phyloP scores from a whole-genome alignment of 2,888 invertebrate species.

The Andrena camellia region DNA sequence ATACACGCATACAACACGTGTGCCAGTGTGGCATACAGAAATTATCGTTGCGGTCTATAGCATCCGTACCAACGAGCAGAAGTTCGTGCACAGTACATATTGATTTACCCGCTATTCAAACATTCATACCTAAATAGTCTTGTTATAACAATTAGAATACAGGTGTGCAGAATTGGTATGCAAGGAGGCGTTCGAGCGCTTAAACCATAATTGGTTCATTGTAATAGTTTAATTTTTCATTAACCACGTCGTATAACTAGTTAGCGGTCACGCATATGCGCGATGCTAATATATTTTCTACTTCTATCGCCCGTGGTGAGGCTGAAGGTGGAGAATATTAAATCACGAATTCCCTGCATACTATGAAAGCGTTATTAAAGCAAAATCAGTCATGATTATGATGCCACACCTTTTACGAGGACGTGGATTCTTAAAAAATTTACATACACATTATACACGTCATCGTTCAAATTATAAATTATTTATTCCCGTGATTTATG shows the following conservation, averaged over 20 bases:
- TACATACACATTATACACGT: not conserved
- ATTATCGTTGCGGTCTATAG: too few species aligned
- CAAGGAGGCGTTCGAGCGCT: not conserved
- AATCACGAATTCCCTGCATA: constrained; percentile 14
- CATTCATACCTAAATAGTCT: not conserved
- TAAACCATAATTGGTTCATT: constrained; percentile 18
- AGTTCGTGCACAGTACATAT: not conserved
- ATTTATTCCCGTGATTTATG: not conserved
- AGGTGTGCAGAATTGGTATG: constrained; percentile 5
- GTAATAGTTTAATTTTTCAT: constrained; percentile 29
- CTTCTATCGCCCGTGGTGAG: not conserved
- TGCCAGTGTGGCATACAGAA: too few species aligned
- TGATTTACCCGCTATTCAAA: not conserved
- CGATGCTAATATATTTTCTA: constrained; percentile 12
- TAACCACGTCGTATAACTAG: constrained; percentile 12
- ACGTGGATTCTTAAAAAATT: not conserved
- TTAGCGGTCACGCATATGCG: constrained; percentile 19
- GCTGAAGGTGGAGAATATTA: constrained; percentile 15
- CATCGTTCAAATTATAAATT: not conserved
- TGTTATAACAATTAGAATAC: constrained; percentile 18
- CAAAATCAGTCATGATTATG: not conserved
- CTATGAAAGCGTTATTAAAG: constrained; percentile 12
- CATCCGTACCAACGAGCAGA: too few species aligned
- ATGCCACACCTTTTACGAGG: constrained; percentile 2
- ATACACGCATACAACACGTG: too few species aligned